Base-by-base conservation (phyloP, 2,797 vertebrate genomes). In the Spinibarbus caldwelli region DNA sequence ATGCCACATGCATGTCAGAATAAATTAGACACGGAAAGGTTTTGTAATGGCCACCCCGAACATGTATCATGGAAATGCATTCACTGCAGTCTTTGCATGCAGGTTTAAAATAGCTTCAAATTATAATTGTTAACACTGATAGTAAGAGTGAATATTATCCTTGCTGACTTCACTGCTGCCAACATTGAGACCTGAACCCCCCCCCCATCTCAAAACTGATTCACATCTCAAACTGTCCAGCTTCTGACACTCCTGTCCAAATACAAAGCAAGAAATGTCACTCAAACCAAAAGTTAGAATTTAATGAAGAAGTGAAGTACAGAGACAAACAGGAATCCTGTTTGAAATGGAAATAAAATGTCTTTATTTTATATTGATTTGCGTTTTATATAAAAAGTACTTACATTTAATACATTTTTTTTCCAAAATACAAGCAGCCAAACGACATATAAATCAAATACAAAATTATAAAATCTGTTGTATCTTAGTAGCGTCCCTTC, bases 361-460 rank as follows among this genome's bases (percentile, higher is more conserved):
- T 92, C 92, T 96, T 96, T 96, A 96, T 96, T 96, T 94, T 94
- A 96, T 95, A 95, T 92, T 89, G 93, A 95, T 95, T 95, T 93
- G 94, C 94, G 95, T 94, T 95, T 91, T 90, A 90, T 95, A 95
- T 95, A 95, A 95, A 96, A 96, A 95, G 92, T 96, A 96, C 95
- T 95, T 96, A 95, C 95, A 96, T 96, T 96, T 95, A 96, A 94
- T 96, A 96, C 94, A 96, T 94, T 95, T 96, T 93, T 38, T 94
- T 54, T 86, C 84, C 89, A 96, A 96, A 96, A 96, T 96, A 96
- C 95, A 94, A 96, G 95, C 95, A 96, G 95, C 95, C 93, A 93
- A 95, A 95, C 95, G 87, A 96, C 95, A 96, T 96, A 95, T 93
- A 96, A 96, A 96, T 95, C 95, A 96, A 95, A 96, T 96, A 96